phyloP scores from a whole-genome alignment of 2,797 vertebrate genomes.

The Florisuga fusca region DNA sequence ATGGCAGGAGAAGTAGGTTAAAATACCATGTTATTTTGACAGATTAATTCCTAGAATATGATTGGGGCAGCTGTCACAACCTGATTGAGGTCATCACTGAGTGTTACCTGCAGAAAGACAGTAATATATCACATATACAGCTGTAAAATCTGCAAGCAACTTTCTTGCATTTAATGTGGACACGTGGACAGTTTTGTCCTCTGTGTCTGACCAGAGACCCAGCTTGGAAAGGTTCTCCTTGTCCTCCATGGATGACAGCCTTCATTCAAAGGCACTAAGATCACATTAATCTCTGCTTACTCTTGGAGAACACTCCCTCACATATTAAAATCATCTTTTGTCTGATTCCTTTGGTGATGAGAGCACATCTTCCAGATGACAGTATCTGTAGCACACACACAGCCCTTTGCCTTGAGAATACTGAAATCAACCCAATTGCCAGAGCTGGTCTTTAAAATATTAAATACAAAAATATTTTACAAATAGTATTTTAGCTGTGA shows the following conservation, averaged over 20 bases:
- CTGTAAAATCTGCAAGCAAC: background rate
- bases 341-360: background rate
- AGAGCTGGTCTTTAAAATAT: conserved; percentile 42
- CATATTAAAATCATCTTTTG: conserved; percentile 15
- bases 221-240: background rate
- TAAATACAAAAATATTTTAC: conserved; percentile 50
- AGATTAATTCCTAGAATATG: background rate
- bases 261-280: background rate
- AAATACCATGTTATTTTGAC: background rate
- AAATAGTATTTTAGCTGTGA: conserved; percentile 32
- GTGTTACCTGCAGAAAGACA: background rate
- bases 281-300: background rate
- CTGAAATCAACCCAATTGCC: conserved; percentile 32
- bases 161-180: background rate
- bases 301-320: background rate
- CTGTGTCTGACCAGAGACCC: background rate
- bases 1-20: background rate
- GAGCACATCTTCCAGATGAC: background rate
- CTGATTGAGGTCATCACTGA: background rate
- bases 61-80: background rate
- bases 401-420: background rate
- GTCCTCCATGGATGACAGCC: background rate
- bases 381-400: background rate
- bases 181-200: background rate
- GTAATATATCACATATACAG: background rate